Percentiles rank a stretch among this genome's conserved stretches.
Evolutionary conservation across 2,113 vertebrate species (phyloP).

Genomic region (Dromiciops gliroides): DNA sequence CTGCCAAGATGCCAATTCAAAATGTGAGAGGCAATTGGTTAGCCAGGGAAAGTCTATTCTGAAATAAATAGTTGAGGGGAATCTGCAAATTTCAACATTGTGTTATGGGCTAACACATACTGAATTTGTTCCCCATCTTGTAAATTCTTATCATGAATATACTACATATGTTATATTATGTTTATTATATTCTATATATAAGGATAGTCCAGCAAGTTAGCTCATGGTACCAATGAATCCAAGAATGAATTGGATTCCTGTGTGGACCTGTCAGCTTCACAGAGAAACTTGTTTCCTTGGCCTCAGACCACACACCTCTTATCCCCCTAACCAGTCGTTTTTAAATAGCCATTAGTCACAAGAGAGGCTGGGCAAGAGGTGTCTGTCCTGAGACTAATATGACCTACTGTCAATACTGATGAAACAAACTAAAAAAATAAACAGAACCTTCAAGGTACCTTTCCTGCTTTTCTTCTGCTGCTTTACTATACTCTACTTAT

Average conservation of each 20-base stretch:
- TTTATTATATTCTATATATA: no score
- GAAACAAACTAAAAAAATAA: neutral
- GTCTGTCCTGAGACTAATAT: constrained; percentile 6
- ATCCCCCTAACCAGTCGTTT: constrained; percentile 3
- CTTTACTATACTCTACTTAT: neutral
- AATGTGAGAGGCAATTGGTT: constrained; percentile 75
- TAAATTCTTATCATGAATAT: neutral
- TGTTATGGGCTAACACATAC: constrained; percentile 59
- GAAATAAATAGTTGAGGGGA: constrained; percentile 65
- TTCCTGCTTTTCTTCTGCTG: constrained; percentile 21
- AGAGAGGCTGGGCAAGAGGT: neutral
- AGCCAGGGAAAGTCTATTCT: constrained; percentile 63
- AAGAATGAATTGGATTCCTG: neutral
- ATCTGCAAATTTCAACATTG: constrained; percentile 55
- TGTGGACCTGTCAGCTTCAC: neutral
- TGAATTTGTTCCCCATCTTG: constrained; percentile 40
- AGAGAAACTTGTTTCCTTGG: neutral
- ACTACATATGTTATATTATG: no score
- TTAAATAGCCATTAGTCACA: constrained; percentile 21
- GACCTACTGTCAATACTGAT: constrained; percentile 16
- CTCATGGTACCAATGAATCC: neutral
- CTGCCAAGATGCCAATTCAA: constrained; percentile 70
- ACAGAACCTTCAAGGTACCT: constrained; percentile 35
- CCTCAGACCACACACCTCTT: constrained; percentile 20
- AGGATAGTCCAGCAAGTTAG: neutral